Conservation (phyloP, 2,797 vertebrate species). For the Sebastes variabilis region DNA sequence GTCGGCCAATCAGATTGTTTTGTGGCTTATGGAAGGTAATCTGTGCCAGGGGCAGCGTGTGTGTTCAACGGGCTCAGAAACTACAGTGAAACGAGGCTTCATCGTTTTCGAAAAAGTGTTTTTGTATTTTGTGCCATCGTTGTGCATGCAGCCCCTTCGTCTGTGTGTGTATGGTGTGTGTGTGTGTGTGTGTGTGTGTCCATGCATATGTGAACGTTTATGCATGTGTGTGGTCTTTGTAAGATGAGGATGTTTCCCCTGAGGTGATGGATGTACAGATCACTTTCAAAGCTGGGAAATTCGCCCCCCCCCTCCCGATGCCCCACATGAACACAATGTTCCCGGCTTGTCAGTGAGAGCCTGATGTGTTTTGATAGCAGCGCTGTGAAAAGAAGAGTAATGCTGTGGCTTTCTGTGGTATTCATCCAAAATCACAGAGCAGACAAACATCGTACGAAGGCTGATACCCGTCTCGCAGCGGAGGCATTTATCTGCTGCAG, state of each 20-base stretch:
- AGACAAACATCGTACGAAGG: neutral
- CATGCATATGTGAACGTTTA: constrained; percentile 14
- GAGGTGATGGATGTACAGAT: constrained; percentile 52
- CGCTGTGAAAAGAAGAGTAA: constrained; percentile 4
- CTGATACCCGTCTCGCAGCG: neutral
- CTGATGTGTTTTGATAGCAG: constrained; percentile 13
- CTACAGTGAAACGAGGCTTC: neutral
- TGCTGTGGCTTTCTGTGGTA: neutral
- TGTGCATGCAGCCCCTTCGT: neutral
- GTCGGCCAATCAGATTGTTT: neutral
- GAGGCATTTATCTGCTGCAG: neutral
- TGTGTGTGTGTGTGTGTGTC: neutral
- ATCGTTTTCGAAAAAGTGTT: neutral
- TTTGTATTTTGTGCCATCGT: neutral
- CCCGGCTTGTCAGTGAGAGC: constrained; percentile 7
- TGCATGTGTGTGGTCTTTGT: constrained; percentile 63
- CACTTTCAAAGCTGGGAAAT: constrained; percentile 52
- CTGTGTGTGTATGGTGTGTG: neutral
- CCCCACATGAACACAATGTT: constrained; percentile 45
- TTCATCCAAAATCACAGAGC: constrained; percentile 12
- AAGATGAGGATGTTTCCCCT: constrained; percentile 37
- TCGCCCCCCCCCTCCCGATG: neutral
- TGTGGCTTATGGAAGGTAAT: constrained; percentile 25
- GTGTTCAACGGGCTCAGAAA: neutral
- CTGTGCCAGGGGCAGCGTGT: constrained; percentile 19